Conservation (phyloP, 2,113 vertebrate genomes). For the Serinus canaria region DNA sequence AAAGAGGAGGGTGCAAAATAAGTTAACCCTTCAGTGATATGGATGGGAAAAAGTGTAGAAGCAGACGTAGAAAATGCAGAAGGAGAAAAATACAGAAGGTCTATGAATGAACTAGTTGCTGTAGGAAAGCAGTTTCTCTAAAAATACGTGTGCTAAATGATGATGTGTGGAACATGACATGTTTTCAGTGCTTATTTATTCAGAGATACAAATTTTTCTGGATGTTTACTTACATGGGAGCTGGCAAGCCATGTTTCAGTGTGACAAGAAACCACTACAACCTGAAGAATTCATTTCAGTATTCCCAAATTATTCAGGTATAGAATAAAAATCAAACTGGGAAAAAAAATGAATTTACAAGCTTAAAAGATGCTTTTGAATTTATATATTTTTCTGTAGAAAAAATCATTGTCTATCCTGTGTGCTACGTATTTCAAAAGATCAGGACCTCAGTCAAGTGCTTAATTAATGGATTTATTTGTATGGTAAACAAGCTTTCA, state of each 20-base stretch:
- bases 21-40: background rate
- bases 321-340: background rate
- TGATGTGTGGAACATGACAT: background rate
- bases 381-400: background rate
- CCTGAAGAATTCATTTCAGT: background rate
- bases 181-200: background rate
- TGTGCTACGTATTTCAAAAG: background rate
- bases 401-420: background rate
- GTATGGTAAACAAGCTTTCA: background rate
- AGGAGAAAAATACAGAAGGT: background rate
- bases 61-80: background rate
- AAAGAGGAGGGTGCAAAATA: background rate
- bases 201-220: background rate
- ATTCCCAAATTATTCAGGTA: background rate
- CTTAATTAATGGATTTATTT: background rate
- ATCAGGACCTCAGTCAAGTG: background rate
- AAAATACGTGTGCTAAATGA: background rate
- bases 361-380: background rate
- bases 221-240: background rate
- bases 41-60: background rate
- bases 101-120: background rate
- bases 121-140: background rate
- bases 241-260: background rate
- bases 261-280: background rate
- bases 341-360: background rate